Percentiles rank a stretch among this genome's conserved stretches.
Evolutionary conservation across 2,113 vertebrate species (phyloP).

Genomic region (Atlantisia rogersi): DNA sequence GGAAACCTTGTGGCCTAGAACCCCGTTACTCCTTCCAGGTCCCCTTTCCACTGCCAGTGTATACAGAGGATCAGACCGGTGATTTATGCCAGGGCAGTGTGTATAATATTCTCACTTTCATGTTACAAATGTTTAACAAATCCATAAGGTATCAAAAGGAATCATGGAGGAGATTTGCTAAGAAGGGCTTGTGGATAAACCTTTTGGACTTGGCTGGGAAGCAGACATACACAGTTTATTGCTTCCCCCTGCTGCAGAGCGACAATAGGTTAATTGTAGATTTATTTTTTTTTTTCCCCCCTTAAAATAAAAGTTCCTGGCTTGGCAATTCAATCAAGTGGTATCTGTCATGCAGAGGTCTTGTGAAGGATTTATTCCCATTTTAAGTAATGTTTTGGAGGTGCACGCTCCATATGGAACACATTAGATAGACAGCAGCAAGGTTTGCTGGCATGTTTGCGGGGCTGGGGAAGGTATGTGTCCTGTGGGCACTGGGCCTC

Average conservation of each 20-base stretch:
- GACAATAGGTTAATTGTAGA: slow-evolving; percentile 47
- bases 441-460: not conserved
- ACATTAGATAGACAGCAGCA: not conserved
- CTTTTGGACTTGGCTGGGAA: slow-evolving; percentile 10
- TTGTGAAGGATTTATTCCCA: slow-evolving; percentile 71
- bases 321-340: slow-evolving; percentile 52
- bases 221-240: slow-evolving; percentile 59
- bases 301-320: slow-evolving; percentile 46
- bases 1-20: slow-evolving; percentile 45
- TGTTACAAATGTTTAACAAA: slow-evolving; percentile 71
- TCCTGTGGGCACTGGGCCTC: not conserved
- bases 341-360: slow-evolving; percentile 10
- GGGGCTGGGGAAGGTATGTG: not conserved
- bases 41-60: not conserved
- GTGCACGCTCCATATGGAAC: slow-evolving; percentile 11
- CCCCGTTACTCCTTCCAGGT: not conserved
- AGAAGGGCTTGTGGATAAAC: slow-evolving; percentile 12
- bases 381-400: slow-evolving; percentile 77
- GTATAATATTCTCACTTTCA: slow-evolving; percentile 35
- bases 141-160: slow-evolving; percentile 44
- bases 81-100: slow-evolving; percentile 52
- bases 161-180: slow-evolving; percentile 14
- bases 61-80: slow-evolving; percentile 32
- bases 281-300: not conserved
- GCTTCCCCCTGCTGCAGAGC: slow-evolving; percentile 29